Conservation (phyloP, 2,797 vertebrate species). For the Chelidonichthys spinosus region DNA sequence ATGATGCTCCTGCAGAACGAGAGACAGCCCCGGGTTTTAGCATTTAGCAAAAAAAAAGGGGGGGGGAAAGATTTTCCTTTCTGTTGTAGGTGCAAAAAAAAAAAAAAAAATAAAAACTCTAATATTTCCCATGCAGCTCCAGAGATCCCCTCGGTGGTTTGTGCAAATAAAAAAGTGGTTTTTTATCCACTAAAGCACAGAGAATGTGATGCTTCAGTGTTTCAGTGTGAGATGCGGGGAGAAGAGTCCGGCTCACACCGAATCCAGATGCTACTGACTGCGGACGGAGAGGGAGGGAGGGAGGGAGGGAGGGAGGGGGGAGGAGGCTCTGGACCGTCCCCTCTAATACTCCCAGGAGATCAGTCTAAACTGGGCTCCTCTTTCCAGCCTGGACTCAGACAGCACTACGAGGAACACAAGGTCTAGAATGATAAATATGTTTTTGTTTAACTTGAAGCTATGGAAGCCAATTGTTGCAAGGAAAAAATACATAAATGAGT, state of each 20-base stretch:
- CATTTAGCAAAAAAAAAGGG: neutral
- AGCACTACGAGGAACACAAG: neutral
- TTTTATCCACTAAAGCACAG: no score
- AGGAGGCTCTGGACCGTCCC: constrained; percentile 45
- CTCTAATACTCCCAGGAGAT: constrained; percentile 44
- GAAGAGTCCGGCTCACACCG: constrained; percentile 3
- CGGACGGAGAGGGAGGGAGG: constrained; percentile 13
- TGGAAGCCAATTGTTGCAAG: neutral
- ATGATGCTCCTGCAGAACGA: neutral
- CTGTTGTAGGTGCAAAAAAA: neutral
- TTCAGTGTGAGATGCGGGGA: neutral
- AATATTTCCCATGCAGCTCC: constrained; percentile 3
- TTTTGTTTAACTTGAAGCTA: neutral
- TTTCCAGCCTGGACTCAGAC: constrained; percentile 8
- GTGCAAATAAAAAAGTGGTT: no score
- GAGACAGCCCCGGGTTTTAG: neutral
- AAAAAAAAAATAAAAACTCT: neutral
- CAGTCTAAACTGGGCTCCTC: constrained; percentile 17
- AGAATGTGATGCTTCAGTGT: neutral
- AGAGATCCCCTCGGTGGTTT: neutral
- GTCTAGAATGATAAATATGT: neutral
- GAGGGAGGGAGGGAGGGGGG: constrained; percentile 21
- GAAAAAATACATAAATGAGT: neutral
- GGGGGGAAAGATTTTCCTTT: no score
- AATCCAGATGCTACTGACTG: constrained; percentile 35